Percentiles rank a stretch among this genome's conserved stretches.
Conservation (phyloP, 2,113 vertebrate genomes). For the Nothoprocta perdicaria region DNA sequence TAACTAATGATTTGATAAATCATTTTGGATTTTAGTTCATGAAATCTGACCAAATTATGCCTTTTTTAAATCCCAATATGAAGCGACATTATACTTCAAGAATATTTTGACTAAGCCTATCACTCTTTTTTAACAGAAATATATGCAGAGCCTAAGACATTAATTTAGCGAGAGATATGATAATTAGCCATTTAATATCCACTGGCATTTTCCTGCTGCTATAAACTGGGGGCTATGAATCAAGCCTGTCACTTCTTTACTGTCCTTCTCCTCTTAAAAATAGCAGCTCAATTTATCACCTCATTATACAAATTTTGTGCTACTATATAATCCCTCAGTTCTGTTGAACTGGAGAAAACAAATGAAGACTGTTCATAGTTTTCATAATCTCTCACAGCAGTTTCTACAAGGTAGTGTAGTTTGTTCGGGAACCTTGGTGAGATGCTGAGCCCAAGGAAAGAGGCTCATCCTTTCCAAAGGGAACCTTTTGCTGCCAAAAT, state of each 20-base stretch:
- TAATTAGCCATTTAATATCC: constrained; percentile 51
- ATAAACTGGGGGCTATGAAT: constrained; percentile 20
- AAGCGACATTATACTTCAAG: not conserved
- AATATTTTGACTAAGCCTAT: not conserved
- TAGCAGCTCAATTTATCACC: constrained; percentile 31
- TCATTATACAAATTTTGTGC: constrained; percentile 42
- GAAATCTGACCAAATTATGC: not conserved
- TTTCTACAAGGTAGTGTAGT: not conserved
- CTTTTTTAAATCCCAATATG: not conserved
- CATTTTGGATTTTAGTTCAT: not conserved
- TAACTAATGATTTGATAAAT: constrained; percentile 1
- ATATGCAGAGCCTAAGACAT: not conserved
- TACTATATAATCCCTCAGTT: not conserved
- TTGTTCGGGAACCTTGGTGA: not conserved
- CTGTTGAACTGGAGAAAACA: not conserved
- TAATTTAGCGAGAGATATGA: constrained; percentile 22
- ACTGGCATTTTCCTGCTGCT: constrained; percentile 42
- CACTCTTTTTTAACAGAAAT: not conserved
- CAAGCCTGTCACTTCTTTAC: constrained; percentile 26
- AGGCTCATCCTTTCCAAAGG: not conserved
- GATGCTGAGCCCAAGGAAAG: not conserved
- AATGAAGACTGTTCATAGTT: not conserved
- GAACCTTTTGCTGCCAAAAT: too few species aligned
- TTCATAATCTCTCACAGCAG: not conserved
- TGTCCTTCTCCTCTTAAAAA: constrained; percentile 26